Evolutionary conservation across 2,113 vertebrate species (phyloP).

Genomic region (Carollia perspicillata): DNA sequence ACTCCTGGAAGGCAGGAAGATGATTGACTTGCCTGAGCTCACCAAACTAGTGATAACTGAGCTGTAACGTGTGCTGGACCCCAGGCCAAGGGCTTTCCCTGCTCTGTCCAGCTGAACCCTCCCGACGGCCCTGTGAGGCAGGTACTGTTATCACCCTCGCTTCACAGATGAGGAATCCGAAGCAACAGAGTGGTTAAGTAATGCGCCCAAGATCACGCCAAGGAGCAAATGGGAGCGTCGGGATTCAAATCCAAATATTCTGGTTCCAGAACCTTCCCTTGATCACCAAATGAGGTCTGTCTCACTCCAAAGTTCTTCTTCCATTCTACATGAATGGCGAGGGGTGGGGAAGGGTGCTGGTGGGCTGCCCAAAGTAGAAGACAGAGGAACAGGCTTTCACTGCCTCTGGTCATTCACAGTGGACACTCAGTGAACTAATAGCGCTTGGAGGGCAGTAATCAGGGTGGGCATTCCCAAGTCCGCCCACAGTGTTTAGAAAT

Average conservation of each 20-base stretch:
- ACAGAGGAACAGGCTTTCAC: neutral
- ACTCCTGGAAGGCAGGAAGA: neutral
- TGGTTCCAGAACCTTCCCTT: neutral
- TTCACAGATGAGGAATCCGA: neutral
- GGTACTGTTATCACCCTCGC: neutral
- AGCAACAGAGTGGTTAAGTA: neutral
- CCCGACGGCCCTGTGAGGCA: neutral
- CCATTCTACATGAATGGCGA: neutral
- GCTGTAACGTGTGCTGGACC: neutral
- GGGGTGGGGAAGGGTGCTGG: neutral
- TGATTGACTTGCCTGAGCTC: neutral
- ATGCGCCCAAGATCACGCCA: neutral
- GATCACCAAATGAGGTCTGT: neutral
- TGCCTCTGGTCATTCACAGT: neutral
- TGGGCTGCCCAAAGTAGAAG: neutral
- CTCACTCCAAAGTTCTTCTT: neutral
- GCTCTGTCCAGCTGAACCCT: neutral
- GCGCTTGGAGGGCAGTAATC: neutral
- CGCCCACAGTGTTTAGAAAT: neutral
- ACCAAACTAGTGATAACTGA: neutral
- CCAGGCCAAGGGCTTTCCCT: neutral
- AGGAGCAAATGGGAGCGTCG: neutral
- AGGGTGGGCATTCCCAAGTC: rapidly evolving
- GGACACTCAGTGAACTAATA: neutral
- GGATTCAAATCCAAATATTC: neutral